Percentiles rank a stretch among this genome's conserved stretches.
phyloP scores from a whole-genome alignment of 2,888 invertebrate species.

The Hirtodrosophila trivittata region DNA sequence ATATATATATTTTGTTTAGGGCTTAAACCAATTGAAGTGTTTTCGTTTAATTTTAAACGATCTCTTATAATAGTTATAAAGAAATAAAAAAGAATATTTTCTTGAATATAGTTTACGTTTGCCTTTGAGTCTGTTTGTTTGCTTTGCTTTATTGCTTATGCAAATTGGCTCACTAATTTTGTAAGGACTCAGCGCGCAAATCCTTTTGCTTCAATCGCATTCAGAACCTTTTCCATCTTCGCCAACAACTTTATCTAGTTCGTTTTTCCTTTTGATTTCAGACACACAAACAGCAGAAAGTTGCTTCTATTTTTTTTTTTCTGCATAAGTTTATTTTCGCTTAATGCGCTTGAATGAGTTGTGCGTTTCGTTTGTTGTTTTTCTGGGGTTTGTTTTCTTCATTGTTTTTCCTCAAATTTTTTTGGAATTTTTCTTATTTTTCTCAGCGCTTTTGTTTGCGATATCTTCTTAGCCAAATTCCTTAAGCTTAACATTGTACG shows the following conservation, averaged over 20 bases:
- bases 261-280: slow-evolving; percentile 54
- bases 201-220: slow-evolving; percentile 50
- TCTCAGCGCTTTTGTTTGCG: slow-evolving; percentile 41
- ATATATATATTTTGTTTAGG: not conserved
- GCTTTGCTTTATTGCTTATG: slow-evolving; percentile 65
- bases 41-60: no score
- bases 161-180: slow-evolving; percentile 65
- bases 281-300: slow-evolving; percentile 20
- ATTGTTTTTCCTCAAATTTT: slow-evolving; percentile 50
- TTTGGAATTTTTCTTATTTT: slow-evolving; percentile 40
- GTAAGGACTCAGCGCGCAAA: slow-evolving; percentile 43
- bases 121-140: slow-evolving; percentile 5
- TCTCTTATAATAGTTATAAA: no score
- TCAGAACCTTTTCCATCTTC: slow-evolving; percentile 49
- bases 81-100: no score
- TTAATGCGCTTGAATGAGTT: slow-evolving; percentile 71
- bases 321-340: slow-evolving; percentile 61
- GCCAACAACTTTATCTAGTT: slow-evolving; percentile 51
- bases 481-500: slow-evolving; percentile 38
- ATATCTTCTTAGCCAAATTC: slow-evolving; percentile 50
- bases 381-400: slow-evolving; percentile 27
- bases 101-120: no score
- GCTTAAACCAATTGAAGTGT: no score
- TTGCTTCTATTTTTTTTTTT: slow-evolving; percentile 30
- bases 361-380: slow-evolving; percentile 41